Evolutionary conservation across 2,888 invertebrate species (phyloP).

Genomic region (Vanessa cardui): DNA sequence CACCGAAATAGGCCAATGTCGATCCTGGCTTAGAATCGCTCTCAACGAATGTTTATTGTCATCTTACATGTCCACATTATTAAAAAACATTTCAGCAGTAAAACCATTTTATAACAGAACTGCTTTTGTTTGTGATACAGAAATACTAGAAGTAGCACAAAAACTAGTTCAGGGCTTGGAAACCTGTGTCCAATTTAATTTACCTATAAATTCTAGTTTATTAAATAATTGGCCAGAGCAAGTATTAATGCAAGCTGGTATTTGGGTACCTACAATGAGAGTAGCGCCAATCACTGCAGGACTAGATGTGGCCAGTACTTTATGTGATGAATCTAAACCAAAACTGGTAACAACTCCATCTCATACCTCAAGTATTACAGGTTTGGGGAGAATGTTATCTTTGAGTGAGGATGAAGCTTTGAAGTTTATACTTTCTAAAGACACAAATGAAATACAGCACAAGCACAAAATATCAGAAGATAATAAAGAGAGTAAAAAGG

Average conservation of each 20-base stretch:
- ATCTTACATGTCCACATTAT: conserved; percentile 92
- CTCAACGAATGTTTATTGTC: conserved; percentile 94
- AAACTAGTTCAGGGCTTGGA: conserved; percentile 90
- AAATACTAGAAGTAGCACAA: conserved; percentile 90
- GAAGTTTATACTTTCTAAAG: conserved; percentile 85
- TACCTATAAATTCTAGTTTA: conserved; percentile 92
- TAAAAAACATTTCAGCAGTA: conserved; percentile 88
- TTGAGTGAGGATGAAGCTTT: conserved; percentile 88
- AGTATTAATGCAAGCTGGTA: conserved; percentile 91
- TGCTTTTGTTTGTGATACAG: conserved; percentile 92
- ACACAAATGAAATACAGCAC: conserved; percentile 56
- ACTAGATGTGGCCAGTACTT: conserved; percentile 89
- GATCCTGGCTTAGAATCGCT: conserved; percentile 95
- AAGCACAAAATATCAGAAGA: conserved; percentile 35
- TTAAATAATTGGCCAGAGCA: conserved; percentile 95
- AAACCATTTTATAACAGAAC: conserved; percentile 91
- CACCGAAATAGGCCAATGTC: conserved; percentile 94
- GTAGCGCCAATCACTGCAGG: conserved; percentile 89
- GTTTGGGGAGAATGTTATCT: conserved; percentile 76
- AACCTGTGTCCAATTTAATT: conserved; percentile 86
- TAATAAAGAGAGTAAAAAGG: conserved; percentile 42
- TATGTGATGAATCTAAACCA: conserved; percentile 75
- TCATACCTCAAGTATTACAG: conserved; percentile 60
- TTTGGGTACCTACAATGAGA: conserved; percentile 92
- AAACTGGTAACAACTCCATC: conserved; percentile 66